Conservation (phyloP, 2,888 invertebrate species). For the Apoda limacodes region DNA sequence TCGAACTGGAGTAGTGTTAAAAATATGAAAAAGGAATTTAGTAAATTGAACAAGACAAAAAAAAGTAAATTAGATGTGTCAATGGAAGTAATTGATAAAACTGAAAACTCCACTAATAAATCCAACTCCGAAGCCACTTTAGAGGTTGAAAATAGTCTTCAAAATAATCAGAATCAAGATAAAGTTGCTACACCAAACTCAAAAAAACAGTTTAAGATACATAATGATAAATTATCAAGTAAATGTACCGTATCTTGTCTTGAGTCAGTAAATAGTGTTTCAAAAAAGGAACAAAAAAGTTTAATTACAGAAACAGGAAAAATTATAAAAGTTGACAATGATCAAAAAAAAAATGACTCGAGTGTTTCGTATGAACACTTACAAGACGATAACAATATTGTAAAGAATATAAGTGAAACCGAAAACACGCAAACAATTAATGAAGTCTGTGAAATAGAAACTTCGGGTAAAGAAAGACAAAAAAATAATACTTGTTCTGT, state of each 20-base stretch:
- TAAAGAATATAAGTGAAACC: not conserved
- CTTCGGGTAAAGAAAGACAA: too few species aligned
- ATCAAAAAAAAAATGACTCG: not conserved
- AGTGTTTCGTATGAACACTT: not conserved
- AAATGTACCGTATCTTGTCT: too few species aligned
- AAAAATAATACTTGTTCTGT: too few species aligned
- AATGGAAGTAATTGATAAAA: conserved; percentile 53
- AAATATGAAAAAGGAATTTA: conserved; percentile 58
- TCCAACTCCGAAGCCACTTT: conserved; percentile 6
- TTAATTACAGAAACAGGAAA: too few species aligned
- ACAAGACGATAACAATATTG: not conserved
- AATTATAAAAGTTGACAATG: not conserved
- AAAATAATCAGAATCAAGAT: not conserved
- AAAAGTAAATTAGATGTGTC: conserved; percentile 58
- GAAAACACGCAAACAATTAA: too few species aligned
- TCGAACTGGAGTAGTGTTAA: conserved; percentile 55
- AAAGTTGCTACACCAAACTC: not conserved
- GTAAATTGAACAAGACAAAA: conserved; percentile 45
- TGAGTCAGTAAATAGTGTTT: too few species aligned
- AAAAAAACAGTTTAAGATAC: not conserved
- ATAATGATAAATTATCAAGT: not conserved
- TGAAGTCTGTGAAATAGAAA: too few species aligned
- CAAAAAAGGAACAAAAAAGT: too few species aligned
- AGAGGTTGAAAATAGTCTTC: conserved; percentile 9
- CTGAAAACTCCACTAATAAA: conserved; percentile 28